phyloP scores from a whole-genome alignment of 1,140 invertebrate species.

The Drosophila albomicans region DNA sequence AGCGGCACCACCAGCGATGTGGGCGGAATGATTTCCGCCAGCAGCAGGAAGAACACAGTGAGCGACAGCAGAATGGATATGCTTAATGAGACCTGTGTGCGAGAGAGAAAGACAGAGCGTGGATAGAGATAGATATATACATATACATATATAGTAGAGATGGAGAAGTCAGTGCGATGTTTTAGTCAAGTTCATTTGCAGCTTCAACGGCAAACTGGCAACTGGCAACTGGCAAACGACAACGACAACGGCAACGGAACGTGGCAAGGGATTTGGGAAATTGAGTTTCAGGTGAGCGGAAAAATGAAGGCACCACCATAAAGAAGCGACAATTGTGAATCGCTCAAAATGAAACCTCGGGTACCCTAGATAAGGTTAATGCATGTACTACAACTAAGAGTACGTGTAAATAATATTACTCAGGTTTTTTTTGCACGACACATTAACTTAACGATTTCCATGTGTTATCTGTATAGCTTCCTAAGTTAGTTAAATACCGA shows the following conservation, averaged over 20 bases:
- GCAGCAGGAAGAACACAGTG: constrained; percentile 99
- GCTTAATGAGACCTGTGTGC: constrained; percentile 95
- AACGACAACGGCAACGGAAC: constrained; percentile 24
- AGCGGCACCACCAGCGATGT: constrained; percentile 99
- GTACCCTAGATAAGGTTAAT: constrained; percentile 50
- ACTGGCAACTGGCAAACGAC: neutral
- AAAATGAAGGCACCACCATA: constrained; percentile 44
- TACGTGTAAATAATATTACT: constrained; percentile 37
- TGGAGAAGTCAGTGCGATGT: constrained; percentile 28
- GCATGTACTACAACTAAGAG: constrained; percentile 13
- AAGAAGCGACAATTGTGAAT: constrained; percentile 64
- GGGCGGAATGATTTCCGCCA: constrained; percentile 99
- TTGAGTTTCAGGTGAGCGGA: constrained; percentile 70
- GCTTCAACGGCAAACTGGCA: constrained; percentile 10
- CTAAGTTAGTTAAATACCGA: neutral
- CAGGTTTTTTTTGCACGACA: neutral
- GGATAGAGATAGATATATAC: neutral
- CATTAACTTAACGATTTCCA: constrained; percentile 23
- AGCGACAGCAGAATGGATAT: constrained; percentile 99
- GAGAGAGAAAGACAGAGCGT: constrained; percentile 32
- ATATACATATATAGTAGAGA: neutral
- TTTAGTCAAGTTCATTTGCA: constrained; percentile 56
- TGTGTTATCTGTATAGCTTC: neutral
- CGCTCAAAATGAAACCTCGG: constrained; percentile 37
- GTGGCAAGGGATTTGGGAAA: constrained; percentile 53